Evolutionary conservation across 2,888 invertebrate genomes (phyloP).

Genomic region (Furcula furcula): DNA sequence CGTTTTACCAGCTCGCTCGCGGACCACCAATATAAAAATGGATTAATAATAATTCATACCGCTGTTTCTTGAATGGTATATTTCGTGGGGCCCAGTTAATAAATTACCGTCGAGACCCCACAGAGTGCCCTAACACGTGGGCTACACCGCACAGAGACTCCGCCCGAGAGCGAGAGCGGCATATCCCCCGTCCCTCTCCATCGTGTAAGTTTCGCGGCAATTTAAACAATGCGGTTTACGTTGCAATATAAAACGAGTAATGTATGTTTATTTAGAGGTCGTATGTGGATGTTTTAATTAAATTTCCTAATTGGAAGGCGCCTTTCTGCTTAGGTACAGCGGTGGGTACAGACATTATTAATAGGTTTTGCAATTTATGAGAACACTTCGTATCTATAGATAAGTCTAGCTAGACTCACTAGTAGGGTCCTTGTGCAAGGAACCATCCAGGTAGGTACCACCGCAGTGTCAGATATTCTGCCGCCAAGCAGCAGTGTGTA

Average conservation of each 20-base stretch:
- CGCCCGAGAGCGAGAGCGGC: conserved; percentile 60
- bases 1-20: neutral
- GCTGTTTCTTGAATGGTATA: conserved; percentile 50
- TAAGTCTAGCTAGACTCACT: no score
- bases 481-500: no score
- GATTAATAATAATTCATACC: conserved; percentile 59
- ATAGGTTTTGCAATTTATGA: no score
- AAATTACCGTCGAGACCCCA: conserved; percentile 75
- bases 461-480: no score
- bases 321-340: conserved; percentile 1
- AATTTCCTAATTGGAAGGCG: conserved; percentile 36
- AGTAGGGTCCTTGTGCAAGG: no score
- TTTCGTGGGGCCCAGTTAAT: conserved; percentile 74
- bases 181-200: conserved; percentile 19
- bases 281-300: conserved; percentile 40
- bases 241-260: conserved; percentile 25
- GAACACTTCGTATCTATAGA: no score
- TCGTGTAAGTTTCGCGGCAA: conserved; percentile 13
- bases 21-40: conserved; percentile 18
- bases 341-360: no score
- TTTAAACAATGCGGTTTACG: conserved; percentile 22
- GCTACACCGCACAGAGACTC: conserved; percentile 49
- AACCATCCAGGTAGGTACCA: no score
- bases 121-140: conserved; percentile 67
- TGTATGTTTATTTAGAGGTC: conserved; percentile 33